Percentiles rank a stretch among this genome's conserved stretches.
Evolutionary conservation across 2,113 vertebrate species (phyloP).

Genomic region (Corvus hawaiiensis): DNA sequence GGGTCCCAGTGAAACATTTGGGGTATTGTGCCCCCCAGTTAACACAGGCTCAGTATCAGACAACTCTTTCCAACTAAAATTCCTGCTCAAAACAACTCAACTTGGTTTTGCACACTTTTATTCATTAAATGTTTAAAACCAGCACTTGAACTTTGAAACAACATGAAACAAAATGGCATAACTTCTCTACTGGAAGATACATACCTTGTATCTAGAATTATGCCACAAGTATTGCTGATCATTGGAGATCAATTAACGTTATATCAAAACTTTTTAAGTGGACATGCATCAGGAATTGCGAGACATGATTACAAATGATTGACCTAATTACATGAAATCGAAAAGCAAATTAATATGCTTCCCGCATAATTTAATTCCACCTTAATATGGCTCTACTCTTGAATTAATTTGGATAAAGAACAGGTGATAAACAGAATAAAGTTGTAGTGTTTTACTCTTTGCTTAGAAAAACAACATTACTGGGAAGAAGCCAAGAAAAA

Average conservation of each 20-base stretch:
- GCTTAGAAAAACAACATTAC: not conserved
- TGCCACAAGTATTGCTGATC: not conserved
- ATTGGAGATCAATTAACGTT: not conserved
- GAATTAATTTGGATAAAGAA: not conserved
- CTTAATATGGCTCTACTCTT: not conserved
- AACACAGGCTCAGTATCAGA: not conserved
- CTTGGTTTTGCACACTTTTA: not conserved
- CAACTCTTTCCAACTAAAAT: not conserved
- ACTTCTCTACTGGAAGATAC: not conserved
- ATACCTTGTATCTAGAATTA: not conserved
- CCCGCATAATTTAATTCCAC: not conserved
- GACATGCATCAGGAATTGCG: not conserved
- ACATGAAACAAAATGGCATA: not conserved
- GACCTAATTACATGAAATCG: not conserved
- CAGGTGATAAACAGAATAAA: not conserved
- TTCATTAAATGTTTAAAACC: not conserved
- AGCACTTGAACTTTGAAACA: not conserved
- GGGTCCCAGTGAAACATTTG: not conserved
- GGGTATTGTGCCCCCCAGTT: not conserved
- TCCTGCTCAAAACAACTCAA: not conserved
- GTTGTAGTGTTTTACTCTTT: not conserved
- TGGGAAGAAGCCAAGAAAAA: not conserved
- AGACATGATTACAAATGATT: not conserved
- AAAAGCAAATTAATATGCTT: not conserved
- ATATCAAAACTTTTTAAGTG: not conserved